phyloP scores from a whole-genome alignment of 1,140 invertebrate genomes.

The Formica selysi region DNA sequence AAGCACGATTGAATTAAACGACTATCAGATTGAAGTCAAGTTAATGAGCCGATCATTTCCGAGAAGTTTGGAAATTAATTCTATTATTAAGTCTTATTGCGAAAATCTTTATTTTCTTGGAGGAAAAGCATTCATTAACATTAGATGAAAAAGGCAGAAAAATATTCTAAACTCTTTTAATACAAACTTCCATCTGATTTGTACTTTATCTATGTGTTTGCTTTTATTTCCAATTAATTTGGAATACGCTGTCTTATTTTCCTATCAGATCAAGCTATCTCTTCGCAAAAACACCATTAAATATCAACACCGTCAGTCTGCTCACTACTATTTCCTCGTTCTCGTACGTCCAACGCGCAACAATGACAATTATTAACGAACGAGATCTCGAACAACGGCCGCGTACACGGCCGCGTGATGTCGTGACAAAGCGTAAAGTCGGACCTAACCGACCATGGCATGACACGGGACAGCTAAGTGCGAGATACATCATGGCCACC shows the following conservation, averaged over 20 bases:
- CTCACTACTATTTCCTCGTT: conserved; percentile 50
- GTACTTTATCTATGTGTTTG: neutral
- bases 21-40: conserved; percentile 1
- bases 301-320: conserved; percentile 12
- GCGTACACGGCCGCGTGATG: conserved; percentile 72
- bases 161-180: neutral
- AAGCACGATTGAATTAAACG: conserved; percentile 18
- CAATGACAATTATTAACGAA: conserved; percentile 78
- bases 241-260: neutral
- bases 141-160: neutral
- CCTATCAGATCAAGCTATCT: conserved; percentile 64
- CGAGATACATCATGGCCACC: conserved; percentile 85
- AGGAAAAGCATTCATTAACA: neutral
- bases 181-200: neutral
- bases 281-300: conserved; percentile 13
- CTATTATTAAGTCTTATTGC: neutral
- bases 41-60: neutral
- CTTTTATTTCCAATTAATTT: neutral
- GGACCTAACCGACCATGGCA: conserved; percentile 67
- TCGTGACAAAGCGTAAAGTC: conserved; percentile 73
- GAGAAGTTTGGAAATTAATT: neutral
- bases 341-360: neutral
- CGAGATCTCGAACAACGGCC: conserved; percentile 73
- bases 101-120: neutral
- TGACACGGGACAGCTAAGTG: conserved; percentile 81